Evolutionary conservation across 2,797 vertebrate genomes (phyloP), one percentile per base, ranked within the genome.

Genomic region (Taeniopygia guttata): DNA sequence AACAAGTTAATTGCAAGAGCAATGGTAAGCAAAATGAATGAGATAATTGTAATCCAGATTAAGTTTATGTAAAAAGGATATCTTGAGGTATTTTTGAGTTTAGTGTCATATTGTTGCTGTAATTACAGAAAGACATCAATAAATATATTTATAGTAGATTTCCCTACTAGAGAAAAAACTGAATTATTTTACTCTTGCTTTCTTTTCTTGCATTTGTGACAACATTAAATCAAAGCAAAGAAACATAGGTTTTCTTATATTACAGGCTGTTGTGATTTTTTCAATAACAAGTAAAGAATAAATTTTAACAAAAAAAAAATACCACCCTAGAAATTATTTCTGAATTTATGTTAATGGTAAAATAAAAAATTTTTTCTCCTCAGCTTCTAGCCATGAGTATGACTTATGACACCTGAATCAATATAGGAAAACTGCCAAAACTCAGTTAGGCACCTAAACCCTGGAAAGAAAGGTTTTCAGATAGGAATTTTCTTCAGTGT

Each of bases 21-120:
- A 74, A 62, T 18, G 7, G 19, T 9, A 27, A 78, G 22, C 18
- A 80, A 73, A 27, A 81, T 66, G n/a, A 87, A 55, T 30, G 51
- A 54, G 19, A 40, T 51, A 86, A 81, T 82, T 73, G 11, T 67
- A 14, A 46, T 2, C 5, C 20, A 77, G 27, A 62, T 59, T 46
- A 81, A 80, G 5, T 16, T 76, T 40, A 63, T 45, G 12, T 45
- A 58, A 46, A 36, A 76, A 38, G 34, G 26, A 49, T 58, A 68
- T 78, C 2, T 67, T 63, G 5, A 0, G 3, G 0, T 29, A 1
- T 38, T 72, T 67, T 59, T 45, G 5, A 45, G 6, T 51, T 89
- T 67, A 40, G 34, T 60, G 12, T 32, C 27, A 27, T 58, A 60
- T n/a, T 66, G 18, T 70, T 90, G 15, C 7, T 67, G 36, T 34